phyloP scores from a whole-genome alignment of 2,797 vertebrate genomes.

The Valencia hispanica region DNA sequence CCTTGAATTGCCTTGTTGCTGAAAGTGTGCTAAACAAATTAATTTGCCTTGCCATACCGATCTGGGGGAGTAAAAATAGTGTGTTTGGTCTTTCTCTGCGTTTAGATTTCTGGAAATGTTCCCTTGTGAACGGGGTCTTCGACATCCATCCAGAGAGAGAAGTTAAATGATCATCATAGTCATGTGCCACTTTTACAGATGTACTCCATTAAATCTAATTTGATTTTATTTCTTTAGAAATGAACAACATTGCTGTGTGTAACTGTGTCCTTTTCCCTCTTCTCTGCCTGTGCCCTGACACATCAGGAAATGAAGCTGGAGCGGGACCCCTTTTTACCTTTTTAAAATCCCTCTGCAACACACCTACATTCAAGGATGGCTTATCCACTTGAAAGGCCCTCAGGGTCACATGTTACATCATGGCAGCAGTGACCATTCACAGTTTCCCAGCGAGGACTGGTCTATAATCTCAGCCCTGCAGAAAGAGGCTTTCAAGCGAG shows the following conservation, averaged over 20 bases:
- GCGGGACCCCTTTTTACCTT: conserved; percentile 46
- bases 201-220: not conserved
- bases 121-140: no score
- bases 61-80: no score
- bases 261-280: not conserved
- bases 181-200: no score
- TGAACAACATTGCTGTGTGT: not conserved
- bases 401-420: conserved; percentile 45
- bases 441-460: conserved; percentile 45
- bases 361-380: conserved; percentile 33
- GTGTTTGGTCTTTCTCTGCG: no score
- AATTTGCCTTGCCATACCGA: no score
- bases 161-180: no score
- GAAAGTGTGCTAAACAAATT: no score
- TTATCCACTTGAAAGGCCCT: conserved; percentile 70
- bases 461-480: conserved; percentile 70
- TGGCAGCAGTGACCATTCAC: conserved; percentile 47
- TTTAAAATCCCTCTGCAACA: conserved; percentile 65
- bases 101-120: no score
- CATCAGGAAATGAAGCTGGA: conserved; percentile 49
- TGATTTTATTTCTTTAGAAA: not conserved
- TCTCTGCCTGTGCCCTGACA: conserved; percentile 38
- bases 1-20: no score
- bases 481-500: conserved; percentile 59
- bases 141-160: no score